These are phyloP conservation scores for Steatocranus sp. DNA, from an alignment of 2,797 vertebrate genomes.

Conservation along the genomic window DNA sequence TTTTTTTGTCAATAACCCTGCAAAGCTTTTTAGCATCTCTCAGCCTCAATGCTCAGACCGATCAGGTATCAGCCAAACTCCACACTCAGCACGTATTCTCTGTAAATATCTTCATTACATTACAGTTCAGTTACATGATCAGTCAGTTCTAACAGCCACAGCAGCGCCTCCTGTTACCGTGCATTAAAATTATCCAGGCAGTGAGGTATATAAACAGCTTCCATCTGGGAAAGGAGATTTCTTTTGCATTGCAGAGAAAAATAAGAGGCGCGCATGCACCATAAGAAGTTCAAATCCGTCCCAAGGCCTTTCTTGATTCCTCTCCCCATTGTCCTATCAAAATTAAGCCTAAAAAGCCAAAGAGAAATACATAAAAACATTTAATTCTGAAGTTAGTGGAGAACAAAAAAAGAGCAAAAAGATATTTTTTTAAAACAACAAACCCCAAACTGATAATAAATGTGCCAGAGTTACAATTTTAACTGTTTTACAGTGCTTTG, in stretches of 20 bases:
- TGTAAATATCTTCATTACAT: neutral
- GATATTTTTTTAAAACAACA: neutral
- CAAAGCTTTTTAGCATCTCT: neutral
- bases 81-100: neutral
- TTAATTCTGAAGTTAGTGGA: neutral
- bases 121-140: neutral
- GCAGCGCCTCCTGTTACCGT: neutral
- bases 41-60: neutral
- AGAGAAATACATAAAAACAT: fast-evolving
- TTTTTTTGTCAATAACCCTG: fast-evolving
- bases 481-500: fast-evolving
- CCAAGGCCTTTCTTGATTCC: neutral
- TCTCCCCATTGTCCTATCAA: neutral
- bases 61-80: neutral
- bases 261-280: neutral
- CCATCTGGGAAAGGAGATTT: neutral
- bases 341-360: neutral
- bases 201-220: neutral
- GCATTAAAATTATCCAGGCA: neutral
- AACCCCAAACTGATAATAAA: neutral
- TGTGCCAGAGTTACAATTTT: neutral
- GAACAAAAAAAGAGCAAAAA: neutral
- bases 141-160: neutral
- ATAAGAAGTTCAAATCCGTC: neutral
- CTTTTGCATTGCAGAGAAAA: neutral